Percentiles rank a stretch among this genome's conserved stretches.
phyloP scores from a whole-genome alignment of 2,113 vertebrate species.

The Thomomys bottae region DNA sequence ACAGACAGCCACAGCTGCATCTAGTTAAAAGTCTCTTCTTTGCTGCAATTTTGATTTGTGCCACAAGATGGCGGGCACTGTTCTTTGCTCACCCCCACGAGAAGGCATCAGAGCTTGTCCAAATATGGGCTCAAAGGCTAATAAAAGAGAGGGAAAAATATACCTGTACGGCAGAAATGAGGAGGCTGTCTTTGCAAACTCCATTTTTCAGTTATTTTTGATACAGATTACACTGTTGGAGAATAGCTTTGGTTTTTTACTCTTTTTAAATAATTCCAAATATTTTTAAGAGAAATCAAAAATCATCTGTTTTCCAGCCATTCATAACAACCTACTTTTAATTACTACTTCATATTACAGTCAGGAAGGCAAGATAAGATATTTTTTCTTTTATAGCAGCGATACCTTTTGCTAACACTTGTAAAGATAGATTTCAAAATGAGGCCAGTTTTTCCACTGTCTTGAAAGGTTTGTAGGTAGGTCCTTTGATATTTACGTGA shows the following conservation, averaged over 20 bases:
- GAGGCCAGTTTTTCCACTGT: not conserved
- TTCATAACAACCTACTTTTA: constrained; percentile 53
- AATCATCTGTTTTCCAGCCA: constrained; percentile 67
- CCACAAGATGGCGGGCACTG: constrained; percentile 85
- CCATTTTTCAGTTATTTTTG: not conserved
- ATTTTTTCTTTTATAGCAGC: constrained; percentile 49
- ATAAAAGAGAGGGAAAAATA: constrained; percentile 73
- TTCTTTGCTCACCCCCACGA: constrained; percentile 73
- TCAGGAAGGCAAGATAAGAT: constrained; percentile 42
- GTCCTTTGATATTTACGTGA: not conserved
- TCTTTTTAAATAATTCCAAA: constrained; percentile 68
- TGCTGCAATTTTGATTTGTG: constrained; percentile 70
- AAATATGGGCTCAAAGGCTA: constrained; percentile 71
- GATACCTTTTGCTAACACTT: not conserved
- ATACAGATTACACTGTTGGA: not conserved
- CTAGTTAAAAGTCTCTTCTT: not conserved
- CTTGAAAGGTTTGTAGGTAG: not conserved
- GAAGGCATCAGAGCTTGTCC: constrained; percentile 64
- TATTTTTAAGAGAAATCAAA: constrained; percentile 63
- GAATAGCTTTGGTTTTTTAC: constrained; percentile 71
- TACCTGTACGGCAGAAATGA: constrained; percentile 18
- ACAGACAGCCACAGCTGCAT: constrained; percentile 21
- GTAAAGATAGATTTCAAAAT: not conserved
- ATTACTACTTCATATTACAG: constrained; percentile 47
- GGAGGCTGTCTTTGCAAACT: not conserved